Base-by-base conservation (phyloP, 2,888 invertebrate species). In the Apodemia mormo region DNA sequence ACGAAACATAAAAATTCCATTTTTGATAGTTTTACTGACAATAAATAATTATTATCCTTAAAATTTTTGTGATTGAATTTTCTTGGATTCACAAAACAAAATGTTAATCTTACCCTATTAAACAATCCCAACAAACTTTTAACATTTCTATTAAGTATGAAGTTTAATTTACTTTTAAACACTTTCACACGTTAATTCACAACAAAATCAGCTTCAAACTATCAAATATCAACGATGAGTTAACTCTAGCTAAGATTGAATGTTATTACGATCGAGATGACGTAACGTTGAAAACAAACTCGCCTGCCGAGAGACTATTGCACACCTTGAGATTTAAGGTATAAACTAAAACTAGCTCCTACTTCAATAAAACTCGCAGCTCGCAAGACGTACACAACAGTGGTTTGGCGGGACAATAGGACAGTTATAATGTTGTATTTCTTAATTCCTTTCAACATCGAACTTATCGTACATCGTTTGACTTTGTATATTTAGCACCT, bases 231-330 rank as follows among this genome's bases (percentile, higher is more conserved):
- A 77, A 76, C 78, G 75, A 78, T 76, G 76, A 74, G 69, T 73
- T 71, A 74, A 61, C 61, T 61, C 30, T 61, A 61, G 61, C 61
- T 61, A 71, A 72, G 74, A 77, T 77, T 76, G 77, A 78, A 77
- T 76, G 75, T 71, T 64, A 72, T 66, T 71, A 71, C 71, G 73
- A 70, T 78, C 77, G 76, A 73, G 80, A 81, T 92, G 90, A 92
- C 91, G 92, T 87, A 90, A 91, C 82, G 80, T 82, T 81, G 83
- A 89, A 91, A 90, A 90, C 84, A 90, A 88, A 89, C 86, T 86
- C 81, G 78, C 76, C 75, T 75, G 78, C 76, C 77, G 76, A 68
- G 43, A 40, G 40, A 68, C 43, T 43, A 61, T 10, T 52, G 84
- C 82, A 85, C 86, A 87, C 88, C 82, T 80, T 74, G 70, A 74